Evolutionary conservation across 2,113 vertebrate species (phyloP), one percentile per base, ranked within the genome.

Genomic region (Pelecanus crispus): DNA sequence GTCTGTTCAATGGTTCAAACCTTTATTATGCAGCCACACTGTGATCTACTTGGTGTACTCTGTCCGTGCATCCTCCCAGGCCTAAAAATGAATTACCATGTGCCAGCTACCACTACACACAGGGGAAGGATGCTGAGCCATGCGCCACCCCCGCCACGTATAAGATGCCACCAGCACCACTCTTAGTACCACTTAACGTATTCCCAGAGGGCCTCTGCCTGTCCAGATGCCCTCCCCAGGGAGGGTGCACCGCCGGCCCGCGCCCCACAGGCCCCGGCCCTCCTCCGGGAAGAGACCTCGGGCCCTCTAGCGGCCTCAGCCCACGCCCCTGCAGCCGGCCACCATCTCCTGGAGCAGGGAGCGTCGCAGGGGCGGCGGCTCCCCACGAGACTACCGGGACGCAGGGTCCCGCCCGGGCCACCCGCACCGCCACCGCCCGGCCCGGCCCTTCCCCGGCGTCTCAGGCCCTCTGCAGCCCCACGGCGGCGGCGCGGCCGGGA

Each of bases 81-180:
- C 47, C 17, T 36, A 15, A 22, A 26, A 24, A 31, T 3, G 19
- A 25, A 22, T 3, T 4, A 5, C 68, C 2, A 1, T 0, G 10
- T 1, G 6, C 32, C 59, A 24, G 38, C 24, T 3, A 4, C 38
- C 10, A 6, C 28, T 3, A 1, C 38, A 18, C 21, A 1, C 1
- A 6, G 19, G 11, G 7, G 14, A 26, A 18, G 44, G 25, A 4
- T 1, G 9, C 21, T 1, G 21, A 8, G 38, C 14, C 38, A 4
- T 2, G 0, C 2, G 4, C 21, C 59, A 8, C 8, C 50, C 17
- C 13, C 2, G 17, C 34, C 25, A 17, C 20, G 7, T 4, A 15
- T n/a, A 2, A 5, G 34, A 10, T 4, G 34, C 1, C 40, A 13
- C 45, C 16, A 20, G 13, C 29, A 40, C 0, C 8, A 12, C 53